Evolutionary conservation across 1,140 invertebrate genomes (phyloP).

Genomic region (Druon quercuslanigerum): DNA sequence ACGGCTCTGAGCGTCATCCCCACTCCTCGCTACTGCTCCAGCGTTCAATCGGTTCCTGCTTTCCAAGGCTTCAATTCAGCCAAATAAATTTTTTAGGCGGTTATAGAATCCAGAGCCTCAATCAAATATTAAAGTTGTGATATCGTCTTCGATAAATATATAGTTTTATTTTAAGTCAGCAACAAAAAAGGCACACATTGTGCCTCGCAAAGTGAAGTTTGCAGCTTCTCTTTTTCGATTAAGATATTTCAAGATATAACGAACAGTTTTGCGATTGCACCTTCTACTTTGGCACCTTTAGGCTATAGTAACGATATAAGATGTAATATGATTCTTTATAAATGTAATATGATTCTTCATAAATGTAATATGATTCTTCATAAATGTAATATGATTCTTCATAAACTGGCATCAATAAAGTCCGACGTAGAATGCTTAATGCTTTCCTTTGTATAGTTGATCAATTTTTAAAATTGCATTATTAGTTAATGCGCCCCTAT

Average conservation of each 20-base stretch:
- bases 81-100: too few relatives aligned
- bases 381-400: neutral
- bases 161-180: constrained; percentile 8
- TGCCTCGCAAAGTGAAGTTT: neutral
- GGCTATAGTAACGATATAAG: constrained; percentile 28
- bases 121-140: neutral
- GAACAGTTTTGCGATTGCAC: constrained; percentile 50
- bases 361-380: too few relatives aligned
- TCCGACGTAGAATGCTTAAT: constrained; percentile 20
- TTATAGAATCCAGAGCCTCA: too few relatives aligned
- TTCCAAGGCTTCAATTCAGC: too few relatives aligned
- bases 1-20: too few relatives aligned
- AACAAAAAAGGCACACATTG: constrained; percentile 11
- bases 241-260: constrained; percentile 1
- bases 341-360: neutral
- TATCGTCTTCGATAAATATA: neutral
- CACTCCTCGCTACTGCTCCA: too few relatives aligned
- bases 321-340: neutral
- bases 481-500: constrained; percentile 55
- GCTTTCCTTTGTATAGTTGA: constrained; percentile 1
- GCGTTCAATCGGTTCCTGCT: too few relatives aligned
- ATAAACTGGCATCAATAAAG: constrained; percentile 40
- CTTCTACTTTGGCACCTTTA: constrained; percentile 70
- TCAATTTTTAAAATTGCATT: constrained; percentile 28
- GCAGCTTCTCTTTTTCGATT: neutral